Evolutionary conservation across 2,113 vertebrate species (phyloP).

Genomic region (Sinocyclocheilus rhinocerous): DNA sequence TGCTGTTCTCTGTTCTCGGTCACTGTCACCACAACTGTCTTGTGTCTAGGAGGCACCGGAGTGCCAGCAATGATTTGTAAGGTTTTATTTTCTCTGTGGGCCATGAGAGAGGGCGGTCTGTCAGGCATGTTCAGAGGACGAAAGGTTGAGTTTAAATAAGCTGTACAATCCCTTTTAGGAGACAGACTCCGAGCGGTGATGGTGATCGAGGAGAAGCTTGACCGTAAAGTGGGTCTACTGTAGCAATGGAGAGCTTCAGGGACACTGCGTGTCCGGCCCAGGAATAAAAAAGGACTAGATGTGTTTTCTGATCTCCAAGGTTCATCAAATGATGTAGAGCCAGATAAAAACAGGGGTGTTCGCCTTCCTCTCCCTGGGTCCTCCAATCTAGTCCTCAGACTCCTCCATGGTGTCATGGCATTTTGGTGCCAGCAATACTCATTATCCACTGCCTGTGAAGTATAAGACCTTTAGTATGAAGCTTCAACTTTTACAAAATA

Average conservation of each 20-base stretch:
- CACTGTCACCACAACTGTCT: conserved; percentile 26
- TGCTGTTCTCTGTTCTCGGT: conserved; percentile 51
- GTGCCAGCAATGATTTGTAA: conserved; percentile 44
- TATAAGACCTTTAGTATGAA: conserved; percentile 30
- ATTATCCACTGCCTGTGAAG: conserved; percentile 61
- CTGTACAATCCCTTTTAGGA: conserved; percentile 17
- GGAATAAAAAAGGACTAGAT: conserved; percentile 46
- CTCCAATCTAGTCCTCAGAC: conserved; percentile 49
- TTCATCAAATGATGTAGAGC: conserved; percentile 50
- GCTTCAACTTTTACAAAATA: background rate
- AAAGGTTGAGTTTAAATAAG: conserved; percentile 29
- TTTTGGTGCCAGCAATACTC: conserved; percentile 61
- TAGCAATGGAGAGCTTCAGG: conserved; percentile 41
- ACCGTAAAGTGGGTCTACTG: conserved; percentile 35
- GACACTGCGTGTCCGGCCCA: conserved; percentile 52
- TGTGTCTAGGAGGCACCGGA: conserved; percentile 39
- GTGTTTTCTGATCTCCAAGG: conserved; percentile 32
- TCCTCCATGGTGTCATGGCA: conserved; percentile 54
- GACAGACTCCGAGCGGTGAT: conserved; percentile 72
- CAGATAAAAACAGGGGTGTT: conserved; percentile 38
- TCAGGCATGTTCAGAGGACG: conserved; percentile 20
- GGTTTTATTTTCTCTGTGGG: conserved; percentile 30
- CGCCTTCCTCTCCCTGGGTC: conserved; percentile 26
- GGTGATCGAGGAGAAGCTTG: conserved; percentile 79
- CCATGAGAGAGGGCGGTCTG: conserved; percentile 14